These are phyloP conservation scores for Drosophila nigromelanica DNA, from an alignment of 1,140 invertebrate genomes.

Conservation along the genomic window DNA sequence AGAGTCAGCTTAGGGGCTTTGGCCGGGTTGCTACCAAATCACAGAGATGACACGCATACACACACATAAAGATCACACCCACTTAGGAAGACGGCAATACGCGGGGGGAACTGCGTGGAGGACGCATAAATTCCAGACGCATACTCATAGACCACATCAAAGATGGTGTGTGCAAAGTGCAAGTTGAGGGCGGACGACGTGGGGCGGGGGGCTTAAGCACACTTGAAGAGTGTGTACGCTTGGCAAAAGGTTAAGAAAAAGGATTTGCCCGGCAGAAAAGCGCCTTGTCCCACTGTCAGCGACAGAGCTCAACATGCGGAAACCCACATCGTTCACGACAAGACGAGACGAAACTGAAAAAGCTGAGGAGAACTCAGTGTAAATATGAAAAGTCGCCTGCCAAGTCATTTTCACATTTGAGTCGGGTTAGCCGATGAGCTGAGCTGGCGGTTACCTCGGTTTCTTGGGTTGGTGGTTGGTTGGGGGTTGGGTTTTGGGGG, in stretches of 20 bases:
- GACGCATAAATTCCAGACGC: conserved; percentile 77
- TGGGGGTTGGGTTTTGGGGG: neutral
- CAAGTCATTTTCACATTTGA: conserved; percentile 49
- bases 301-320: conserved; percentile 23
- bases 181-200: conserved; percentile 2
- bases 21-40: conserved; percentile 56
- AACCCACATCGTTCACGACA: conserved; percentile 16
- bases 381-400: conserved; percentile 78
- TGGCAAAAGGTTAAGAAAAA: conserved; percentile 67
- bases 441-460: conserved; percentile 47
- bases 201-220: conserved; percentile 54
- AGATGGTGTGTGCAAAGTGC: conserved; percentile 30
- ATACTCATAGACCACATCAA: conserved; percentile 67
- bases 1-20: conserved; percentile 70
- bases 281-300: conserved; percentile 14
- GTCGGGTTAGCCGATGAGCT: conserved; percentile 39
- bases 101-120: conserved; percentile 38
- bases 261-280: conserved; percentile 54
- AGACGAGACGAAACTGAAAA: conserved; percentile 24
- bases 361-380: conserved; percentile 9
- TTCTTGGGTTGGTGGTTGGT: conserved; percentile 29
- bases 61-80: neutral
- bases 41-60: conserved; percentile 61
- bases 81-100: neutral
- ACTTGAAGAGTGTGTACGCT: conserved; percentile 73